Evolutionary conservation across 92 coral and sea anemone genomes (phyloP), one percentile per base, ranked within the genome.

Genomic region (Anthopleura xanthogrammica): DNA sequence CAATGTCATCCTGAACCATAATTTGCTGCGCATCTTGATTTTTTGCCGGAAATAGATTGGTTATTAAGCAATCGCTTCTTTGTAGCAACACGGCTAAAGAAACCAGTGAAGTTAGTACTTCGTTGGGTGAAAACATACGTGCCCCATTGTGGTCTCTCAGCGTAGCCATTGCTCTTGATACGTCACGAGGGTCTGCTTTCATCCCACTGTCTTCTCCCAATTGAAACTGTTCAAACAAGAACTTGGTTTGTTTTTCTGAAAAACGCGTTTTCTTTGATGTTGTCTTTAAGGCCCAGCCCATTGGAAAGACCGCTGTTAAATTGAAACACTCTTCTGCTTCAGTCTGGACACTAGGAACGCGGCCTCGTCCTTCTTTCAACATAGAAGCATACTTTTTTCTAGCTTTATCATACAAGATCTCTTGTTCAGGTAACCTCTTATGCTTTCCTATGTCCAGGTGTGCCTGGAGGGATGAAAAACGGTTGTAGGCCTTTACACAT

Each of bases 371-470:
- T 54, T 87, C 89, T 52, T 40, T 76, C 64, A 86, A 71, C 78
- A n/a, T 76, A 8, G 50, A 60, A 7, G 86, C 64, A 46, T 86
- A 86, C 1, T 23, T 41, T 75, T n/a, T 24, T 46, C 19, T 76
- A 42, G 86, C 86, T 46, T 52, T 87, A 24, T 87, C 83, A 52
- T 87, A 66, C 1, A 87, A 66, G 19, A 75, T 76, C 52, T 87
- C 80, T n/a, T 72, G 72, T 66, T 82, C 79, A 1, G 66, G 75
- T 48, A 56, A 7, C 79, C 41, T 62, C 76, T 82, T 12, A 79
- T 87, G 86, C 72, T 16, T 77, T 52, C 90, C 86, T 39, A 83
- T 78, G 41, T 87, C 86, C 2, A 60, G 14, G 14, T 52, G 57
- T 8, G 11, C 1, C 12, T 52, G 57, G 12, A 52, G 57, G 12